These are phyloP conservation scores for Coecobrya sp. DNA, from an alignment of 2,888 invertebrate genomes.

Conservation along the genomic window DNA sequence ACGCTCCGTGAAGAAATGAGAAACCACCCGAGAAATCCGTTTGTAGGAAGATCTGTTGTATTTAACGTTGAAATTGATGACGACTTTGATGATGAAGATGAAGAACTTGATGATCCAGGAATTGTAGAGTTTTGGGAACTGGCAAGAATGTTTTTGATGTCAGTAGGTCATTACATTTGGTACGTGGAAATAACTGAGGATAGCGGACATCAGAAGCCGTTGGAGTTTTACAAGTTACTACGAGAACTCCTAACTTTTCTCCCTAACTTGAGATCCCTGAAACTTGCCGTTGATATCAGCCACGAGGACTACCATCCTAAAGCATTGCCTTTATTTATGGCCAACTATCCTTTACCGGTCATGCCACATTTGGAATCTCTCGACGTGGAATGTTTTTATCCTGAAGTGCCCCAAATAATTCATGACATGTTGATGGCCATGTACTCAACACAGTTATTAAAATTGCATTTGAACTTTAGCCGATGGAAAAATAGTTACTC, in stretches of 20 bases:
- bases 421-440: slow-evolving; percentile 4
- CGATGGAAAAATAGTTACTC: slow-evolving; percentile 26
- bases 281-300: slow-evolving; percentile 17
- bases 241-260: background rate
- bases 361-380: slow-evolving; percentile 26
- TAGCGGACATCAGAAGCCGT: slow-evolving; percentile 21
- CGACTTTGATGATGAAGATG: slow-evolving; percentile 39
- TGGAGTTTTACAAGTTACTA: slow-evolving; percentile 34
- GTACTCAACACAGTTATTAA: slow-evolving; percentile 17
- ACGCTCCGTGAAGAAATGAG: background rate
- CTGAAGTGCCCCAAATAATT: slow-evolving; percentile 40
- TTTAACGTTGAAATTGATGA: slow-evolving; percentile 37
- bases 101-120: slow-evolving; percentile 12
- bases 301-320: slow-evolving; percentile 37
- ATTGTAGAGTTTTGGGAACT: slow-evolving; percentile 14
- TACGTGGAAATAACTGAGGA: slow-evolving; percentile 32
- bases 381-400: slow-evolving; percentile 21
- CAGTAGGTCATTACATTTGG: slow-evolving; percentile 19
- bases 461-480: background rate
- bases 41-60: slow-evolving; percentile 32
- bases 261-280: background rate
- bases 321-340: background rate
- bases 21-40: slow-evolving; percentile 32
- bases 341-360: background rate
- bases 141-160: background rate